These are phyloP conservation scores for Antitype chi DNA, from an alignment of 2,888 invertebrate genomes.

Conservation along the genomic window DNA sequence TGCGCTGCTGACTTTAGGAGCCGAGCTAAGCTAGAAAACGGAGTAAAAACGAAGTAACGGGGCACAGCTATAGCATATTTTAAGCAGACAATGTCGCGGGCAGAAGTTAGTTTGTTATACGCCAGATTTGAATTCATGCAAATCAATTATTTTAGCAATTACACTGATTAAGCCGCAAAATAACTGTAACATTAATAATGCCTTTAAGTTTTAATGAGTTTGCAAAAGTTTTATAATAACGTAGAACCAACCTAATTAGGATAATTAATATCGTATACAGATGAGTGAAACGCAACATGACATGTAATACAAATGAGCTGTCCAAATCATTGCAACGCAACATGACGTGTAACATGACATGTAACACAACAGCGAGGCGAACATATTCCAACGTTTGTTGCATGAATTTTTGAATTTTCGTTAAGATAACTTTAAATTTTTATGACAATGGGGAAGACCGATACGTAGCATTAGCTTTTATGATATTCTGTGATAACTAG, in stretches of 20 bases:
- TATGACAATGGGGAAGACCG: too few relatives aligned
- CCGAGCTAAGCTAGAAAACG: too few relatives aligned
- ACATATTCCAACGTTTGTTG: background rate
- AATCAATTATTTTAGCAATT: background rate
- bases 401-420: background rate
- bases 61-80: too few relatives aligned
- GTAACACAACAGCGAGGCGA: background rate
- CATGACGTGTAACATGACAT: background rate
- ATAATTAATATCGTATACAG: background rate
- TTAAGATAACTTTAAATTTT: background rate
- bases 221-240: background rate
- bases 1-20: too few relatives aligned
- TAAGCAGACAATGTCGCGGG: too few relatives aligned
- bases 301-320: background rate
- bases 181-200: background rate
- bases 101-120: background rate
- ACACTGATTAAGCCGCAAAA: background rate
- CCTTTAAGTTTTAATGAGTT: background rate
- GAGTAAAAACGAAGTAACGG: too few relatives aligned
- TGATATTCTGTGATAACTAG: background rate
- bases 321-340: background rate
- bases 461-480: background rate
- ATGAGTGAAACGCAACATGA: background rate
- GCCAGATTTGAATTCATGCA: background rate
- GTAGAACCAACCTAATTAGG: background rate